Base-by-base conservation (phyloP, 2,888 invertebrate species). In the Spodoptera littoralis region DNA sequence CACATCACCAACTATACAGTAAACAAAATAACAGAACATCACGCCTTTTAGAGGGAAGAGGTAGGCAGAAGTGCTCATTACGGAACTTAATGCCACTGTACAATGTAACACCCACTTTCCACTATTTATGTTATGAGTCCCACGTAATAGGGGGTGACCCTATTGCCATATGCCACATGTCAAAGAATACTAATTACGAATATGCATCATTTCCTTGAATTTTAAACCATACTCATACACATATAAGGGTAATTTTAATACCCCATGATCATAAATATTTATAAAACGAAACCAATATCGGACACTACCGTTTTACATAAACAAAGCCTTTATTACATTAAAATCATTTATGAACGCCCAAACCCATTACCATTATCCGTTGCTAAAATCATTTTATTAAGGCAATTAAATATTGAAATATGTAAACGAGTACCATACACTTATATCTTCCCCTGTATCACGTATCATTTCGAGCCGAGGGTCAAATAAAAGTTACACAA, bases 391-490 rank as follows among this genome's bases (percentile, higher is more conserved):
- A 70, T 69, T 76, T 53, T 76, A 72, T 72, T 72, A 50, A 49
- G 49, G 48, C 59, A 70, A 68, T 77, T 76, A 70, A 76, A 70
- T 63, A 24, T 47, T 53, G 56, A 63, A 73, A 76, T 76, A 79
- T 79, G 70, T 67, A 67, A 79, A 79, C 56, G 60, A 60, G 42
- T 18, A 5, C 27, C 70, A 73, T 76, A 73, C 70, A 76, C 49
- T 60, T 65, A 54, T 47, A 49, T 58, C 49, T n/a, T 43, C 46
- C 47, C 54, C 60, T 52, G 60, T 56, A 46, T 54, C 0, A 50
- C 12, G 51, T 74, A 65, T 53, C 36, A 46, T 55, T 42, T 30
- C 24, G n/a, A 27, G 53, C 22, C 12, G 47, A 36, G 36, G n/a
- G 50, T 59, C 52, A 54, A 70, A 79, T 77, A 72, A 69, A 76